These are phyloP conservation scores for Adineta ricciae DNA, from an alignment of 2,888 invertebrate species.

Conservation along the genomic window DNA sequence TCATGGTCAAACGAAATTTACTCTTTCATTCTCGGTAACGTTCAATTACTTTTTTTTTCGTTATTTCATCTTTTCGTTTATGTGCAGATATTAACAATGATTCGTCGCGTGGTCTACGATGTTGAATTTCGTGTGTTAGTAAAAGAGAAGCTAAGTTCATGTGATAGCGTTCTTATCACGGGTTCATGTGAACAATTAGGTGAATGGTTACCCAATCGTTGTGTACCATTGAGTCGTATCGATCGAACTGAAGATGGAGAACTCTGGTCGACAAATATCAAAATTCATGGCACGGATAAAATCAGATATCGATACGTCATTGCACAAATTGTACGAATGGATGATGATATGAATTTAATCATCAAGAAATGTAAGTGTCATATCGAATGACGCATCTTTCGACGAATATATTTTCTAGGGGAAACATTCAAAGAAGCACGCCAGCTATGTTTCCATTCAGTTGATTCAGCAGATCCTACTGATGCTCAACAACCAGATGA, in stretches of 20 bases:
- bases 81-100: not conserved
- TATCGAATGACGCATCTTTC: too few relatives aligned
- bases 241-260: not conserved
- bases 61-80: too few relatives aligned
- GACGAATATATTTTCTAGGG: not conserved
- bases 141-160: not conserved
- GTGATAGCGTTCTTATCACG: not conserved
- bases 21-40: too few relatives aligned
- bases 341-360: slow-evolving; percentile 20
- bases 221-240: not conserved
- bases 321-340: not conserved
- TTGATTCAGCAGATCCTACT: not conserved
- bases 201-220: not conserved
- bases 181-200: slow-evolving; percentile 16
- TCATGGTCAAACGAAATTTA: too few relatives aligned
- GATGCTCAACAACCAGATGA: not conserved
- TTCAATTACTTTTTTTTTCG: too few relatives aligned
- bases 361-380: not conserved
- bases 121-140: slow-evolving; percentile 19
- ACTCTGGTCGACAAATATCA: not conserved
- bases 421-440: slow-evolving; percentile 8
- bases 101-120: slow-evolving; percentile 5
- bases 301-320: not conserved
- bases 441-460: not conserved
- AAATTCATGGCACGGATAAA: not conserved